Evolutionary conservation across 2,113 vertebrate species (phyloP).

Genomic region (Protomyctophum bolini): DNA sequence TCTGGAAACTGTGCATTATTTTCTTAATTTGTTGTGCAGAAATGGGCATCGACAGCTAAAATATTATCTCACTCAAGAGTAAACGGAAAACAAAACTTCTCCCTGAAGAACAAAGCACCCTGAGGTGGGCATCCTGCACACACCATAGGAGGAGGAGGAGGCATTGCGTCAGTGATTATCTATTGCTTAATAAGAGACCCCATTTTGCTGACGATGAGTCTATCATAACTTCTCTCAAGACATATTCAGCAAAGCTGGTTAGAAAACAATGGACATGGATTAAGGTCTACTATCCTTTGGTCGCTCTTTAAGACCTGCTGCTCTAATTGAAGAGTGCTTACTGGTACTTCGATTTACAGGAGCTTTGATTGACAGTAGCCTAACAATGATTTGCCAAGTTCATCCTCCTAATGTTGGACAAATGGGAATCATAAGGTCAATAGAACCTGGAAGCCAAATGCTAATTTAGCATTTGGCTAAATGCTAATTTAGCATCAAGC

Average conservation of each 20-base stretch:
- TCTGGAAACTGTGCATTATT: conserved; percentile 39
- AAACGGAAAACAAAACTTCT: too few species aligned
- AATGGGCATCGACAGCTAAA: conserved; percentile 22
- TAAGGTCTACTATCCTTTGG: conserved; percentile 58
- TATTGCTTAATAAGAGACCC: conserved; percentile 3
- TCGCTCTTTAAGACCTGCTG: conserved; percentile 63
- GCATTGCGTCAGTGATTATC: conserved; percentile 16
- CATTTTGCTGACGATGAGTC: conserved; percentile 41
- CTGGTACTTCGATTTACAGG: neutral
- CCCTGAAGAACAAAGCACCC: too few species aligned
- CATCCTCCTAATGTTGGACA: too few species aligned
- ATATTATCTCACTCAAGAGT: neutral
- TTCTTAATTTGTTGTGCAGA: conserved; percentile 36
- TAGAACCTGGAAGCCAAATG: too few species aligned
- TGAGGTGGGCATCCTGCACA: neutral
- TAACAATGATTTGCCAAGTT: too few species aligned
- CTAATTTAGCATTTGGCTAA: too few species aligned
- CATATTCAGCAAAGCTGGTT: conserved; percentile 14
- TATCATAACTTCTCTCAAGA: conserved; percentile 17
- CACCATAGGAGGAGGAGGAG: neutral
- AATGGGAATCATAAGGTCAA: too few species aligned
- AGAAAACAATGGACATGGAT: conserved; percentile 59
- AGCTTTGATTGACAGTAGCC: neutral
- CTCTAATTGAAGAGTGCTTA: conserved; percentile 40
- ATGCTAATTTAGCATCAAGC: too few species aligned